Percentiles rank a stretch among this genome's conserved stretches.
Evolutionary conservation across 2,113 vertebrate genomes (phyloP).

Genomic region (Xiphophorus maculatus): DNA sequence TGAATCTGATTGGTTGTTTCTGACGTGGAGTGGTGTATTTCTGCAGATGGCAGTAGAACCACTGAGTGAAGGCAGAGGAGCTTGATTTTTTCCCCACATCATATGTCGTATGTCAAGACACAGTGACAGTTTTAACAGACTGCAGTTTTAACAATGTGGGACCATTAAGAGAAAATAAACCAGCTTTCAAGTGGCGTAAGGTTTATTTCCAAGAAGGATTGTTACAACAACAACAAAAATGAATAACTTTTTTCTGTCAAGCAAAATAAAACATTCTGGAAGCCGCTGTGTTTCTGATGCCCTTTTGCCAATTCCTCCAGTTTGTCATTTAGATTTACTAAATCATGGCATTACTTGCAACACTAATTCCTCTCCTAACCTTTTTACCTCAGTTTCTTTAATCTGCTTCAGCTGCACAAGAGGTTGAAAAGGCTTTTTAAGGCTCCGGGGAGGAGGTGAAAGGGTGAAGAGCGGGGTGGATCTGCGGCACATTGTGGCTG

Average conservation of each 20-base stretch:
- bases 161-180: neutral
- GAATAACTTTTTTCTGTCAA: neutral
- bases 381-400: slow-evolving; percentile 26
- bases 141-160: too few species aligned
- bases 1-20: too few species aligned
- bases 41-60: too few species aligned
- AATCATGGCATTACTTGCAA: slow-evolving; percentile 8
- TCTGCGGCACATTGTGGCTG: slow-evolving; percentile 56
- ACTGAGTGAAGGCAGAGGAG: too few species aligned
- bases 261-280: neutral
- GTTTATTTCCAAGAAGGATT: neutral
- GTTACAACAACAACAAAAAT: neutral
- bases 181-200: neutral
- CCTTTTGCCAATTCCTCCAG: slow-evolving; percentile 12
- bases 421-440: slow-evolving; percentile 50
- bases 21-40: too few species aligned
- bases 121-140: too few species aligned
- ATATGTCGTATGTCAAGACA: too few species aligned
- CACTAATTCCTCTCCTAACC: slow-evolving; percentile 17
- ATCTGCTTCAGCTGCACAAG: slow-evolving; percentile 37
- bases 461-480: slow-evolving; percentile 62
- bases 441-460: slow-evolving; percentile 41
- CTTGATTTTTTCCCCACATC: too few species aligned
- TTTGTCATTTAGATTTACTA: slow-evolving; percentile 18
- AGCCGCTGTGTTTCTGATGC: neutral